A percentile compares a stretch with the other conserved stretches of the same genome.
Evolutionary conservation across 1,140 invertebrate genomes (phyloP).

Genomic region (Apis cerana): DNA sequence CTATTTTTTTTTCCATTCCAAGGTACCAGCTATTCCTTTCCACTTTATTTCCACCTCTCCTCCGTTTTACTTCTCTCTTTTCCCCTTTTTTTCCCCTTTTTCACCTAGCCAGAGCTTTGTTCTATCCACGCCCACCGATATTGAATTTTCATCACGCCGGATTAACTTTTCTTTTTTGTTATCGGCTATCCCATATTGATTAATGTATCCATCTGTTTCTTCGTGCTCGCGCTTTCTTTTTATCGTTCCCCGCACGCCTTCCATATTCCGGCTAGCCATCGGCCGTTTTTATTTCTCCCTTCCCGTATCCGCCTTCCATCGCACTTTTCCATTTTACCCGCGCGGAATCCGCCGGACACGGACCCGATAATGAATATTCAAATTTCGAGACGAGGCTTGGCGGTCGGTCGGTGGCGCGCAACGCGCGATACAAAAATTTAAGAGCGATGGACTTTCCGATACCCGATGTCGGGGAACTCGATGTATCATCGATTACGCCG

Average conservation of each 20-base stretch:
- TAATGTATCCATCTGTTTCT: conserved; percentile 53
- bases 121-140: conserved; percentile 22
- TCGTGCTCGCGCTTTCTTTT: conserved; percentile 39
- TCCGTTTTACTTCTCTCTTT: background rate
- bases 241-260: conserved; percentile 29
- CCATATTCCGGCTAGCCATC: background rate
- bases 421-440: conserved; percentile 30
- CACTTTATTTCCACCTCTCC: conserved; percentile 21
- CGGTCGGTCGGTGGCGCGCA: background rate
- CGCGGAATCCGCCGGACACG: conserved; percentile 9
- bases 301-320: background rate
- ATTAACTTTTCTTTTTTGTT: conserved; percentile 25
- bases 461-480: background rate
- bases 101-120: background rate
- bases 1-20: background rate
- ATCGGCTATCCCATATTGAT: conserved; percentile 42
- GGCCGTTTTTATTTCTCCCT: conserved; percentile 2
- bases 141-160: conserved; percentile 50
- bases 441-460: conserved; percentile 3
- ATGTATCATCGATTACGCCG: background rate
- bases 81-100: background rate
- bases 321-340: conserved; percentile 27
- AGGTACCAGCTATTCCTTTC: background rate
- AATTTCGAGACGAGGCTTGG: conserved; percentile 23
- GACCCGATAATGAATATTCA: conserved; percentile 49